These are phyloP conservation scores for Cyaniris semiargus DNA, from an alignment of 2,888 invertebrate species.

Conservation along the genomic window DNA sequence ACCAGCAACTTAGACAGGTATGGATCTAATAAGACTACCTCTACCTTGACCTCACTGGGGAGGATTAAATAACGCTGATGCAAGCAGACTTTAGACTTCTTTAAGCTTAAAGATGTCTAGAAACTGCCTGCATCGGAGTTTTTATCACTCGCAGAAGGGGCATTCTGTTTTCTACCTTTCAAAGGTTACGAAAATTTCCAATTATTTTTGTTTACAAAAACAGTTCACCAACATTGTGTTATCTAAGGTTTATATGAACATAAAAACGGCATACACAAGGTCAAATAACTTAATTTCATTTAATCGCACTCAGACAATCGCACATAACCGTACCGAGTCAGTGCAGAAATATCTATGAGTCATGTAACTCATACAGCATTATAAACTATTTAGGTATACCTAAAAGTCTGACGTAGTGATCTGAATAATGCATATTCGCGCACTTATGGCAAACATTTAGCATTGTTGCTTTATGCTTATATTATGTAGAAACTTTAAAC, in stretches of 20 bases:
- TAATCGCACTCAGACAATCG: background rate
- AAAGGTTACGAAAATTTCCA: background rate
- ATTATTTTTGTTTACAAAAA: background rate
- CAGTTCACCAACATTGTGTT: background rate
- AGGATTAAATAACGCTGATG: too few species aligned
- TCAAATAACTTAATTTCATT: slow-evolving; percentile 22
- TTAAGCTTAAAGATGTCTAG: too few species aligned
- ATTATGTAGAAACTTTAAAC: background rate
- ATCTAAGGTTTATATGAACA: background rate
- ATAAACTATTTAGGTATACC: slow-evolving; percentile 37
- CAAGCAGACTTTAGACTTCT: too few species aligned
- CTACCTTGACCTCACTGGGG: background rate
- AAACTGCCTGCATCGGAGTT: background rate
- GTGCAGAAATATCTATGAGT: slow-evolving; percentile 6
- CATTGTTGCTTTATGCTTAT: background rate
- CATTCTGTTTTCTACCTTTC: background rate
- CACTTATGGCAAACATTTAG: slow-evolving; percentile 35
- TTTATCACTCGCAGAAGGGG: background rate
- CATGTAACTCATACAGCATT: slow-evolving; percentile 34
- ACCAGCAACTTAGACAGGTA: slow-evolving; percentile 90
- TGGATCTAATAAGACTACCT: background rate
- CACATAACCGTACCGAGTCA: background rate
- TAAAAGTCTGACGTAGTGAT: slow-evolving; percentile 35
- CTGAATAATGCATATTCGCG: slow-evolving; percentile 45
- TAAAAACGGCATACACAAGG: background rate